Evolutionary conservation across 35 echinoderm and acorn worm genomes (phyloP).

Genomic region (Holothuria glaberrima): DNA sequence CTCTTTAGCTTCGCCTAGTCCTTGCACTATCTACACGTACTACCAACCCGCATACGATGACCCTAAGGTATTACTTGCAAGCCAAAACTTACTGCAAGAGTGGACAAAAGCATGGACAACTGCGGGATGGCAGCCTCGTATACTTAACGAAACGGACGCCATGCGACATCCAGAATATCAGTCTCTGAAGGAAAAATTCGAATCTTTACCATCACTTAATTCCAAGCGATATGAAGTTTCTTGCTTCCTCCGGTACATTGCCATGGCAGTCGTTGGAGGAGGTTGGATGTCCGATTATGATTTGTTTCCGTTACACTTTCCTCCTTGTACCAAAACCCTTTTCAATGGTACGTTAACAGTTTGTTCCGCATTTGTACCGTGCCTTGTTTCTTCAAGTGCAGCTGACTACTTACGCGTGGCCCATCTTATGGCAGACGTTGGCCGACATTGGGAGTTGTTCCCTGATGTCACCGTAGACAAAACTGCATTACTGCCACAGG

Average conservation of each 20-base stretch:
- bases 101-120: not conserved
- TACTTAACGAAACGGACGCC: not conserved
- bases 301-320: not conserved
- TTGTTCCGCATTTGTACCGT: not conserved
- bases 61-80: not conserved
- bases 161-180: not conserved
- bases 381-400: not conserved
- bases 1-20: not conserved
- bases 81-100: not conserved
- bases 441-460: not conserved
- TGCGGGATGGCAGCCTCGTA: not conserved
- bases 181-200: not conserved
- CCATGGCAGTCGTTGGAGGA: slow-evolving; percentile 20
- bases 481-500: not conserved
- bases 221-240: not conserved
- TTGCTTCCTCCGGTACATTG: slow-evolving; percentile 18
- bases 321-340: not conserved
- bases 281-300: slow-evolving; percentile 31
- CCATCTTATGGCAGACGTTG: not conserved
- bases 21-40: slow-evolving; percentile 26
- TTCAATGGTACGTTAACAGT: not conserved
- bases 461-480: not conserved
- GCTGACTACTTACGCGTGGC: not conserved
- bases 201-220: not conserved
- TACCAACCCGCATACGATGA: not conserved